Base-by-base conservation (phyloP, 2,113 vertebrate genomes). In the Tapirus terrestris region DNA sequence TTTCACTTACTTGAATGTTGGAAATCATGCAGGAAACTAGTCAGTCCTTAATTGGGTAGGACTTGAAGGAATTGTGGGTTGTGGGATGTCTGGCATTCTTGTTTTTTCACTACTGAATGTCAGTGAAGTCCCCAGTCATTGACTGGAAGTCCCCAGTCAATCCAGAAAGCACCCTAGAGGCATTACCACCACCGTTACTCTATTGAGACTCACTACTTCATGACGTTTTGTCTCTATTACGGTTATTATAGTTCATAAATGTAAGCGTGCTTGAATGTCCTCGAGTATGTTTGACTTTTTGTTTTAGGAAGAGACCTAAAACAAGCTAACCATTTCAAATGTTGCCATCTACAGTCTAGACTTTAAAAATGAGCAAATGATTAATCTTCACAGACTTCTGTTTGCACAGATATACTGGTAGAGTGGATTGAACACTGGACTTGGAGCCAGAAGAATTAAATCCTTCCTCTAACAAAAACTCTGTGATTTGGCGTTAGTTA, bases 361-460 rank as follows among this genome's bases (percentile, higher is more conserved):
- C 70, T 73, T 94, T 96, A 80, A 94, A 96, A 82, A 76, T 43
- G 31, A 89, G 53, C 89, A 70, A 45, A 29, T 91, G 73, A 65
- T 45, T 60, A 29, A 82, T 89, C 73, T 65, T 89, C 83, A 51
- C 29, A 77, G 76, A 95, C 65, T 94, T 68, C 53, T 91, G 6
- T 79, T 91, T 84, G 17, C 31, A 11, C 27, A 80, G 70, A 23
- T 31, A 18, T 48, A 12, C 25, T 56, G n/a, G 23, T 58, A 76
- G 67, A 89, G 23, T 60, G 61, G 36, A 80, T 63, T 85, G 29
- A 81, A 48, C 56, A 43, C 61, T 61, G 60, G 43, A 43, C 84
- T 23, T 29, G 14, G 45, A 86, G 48, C 36, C 76, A 82, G 73
- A 89, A 89, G 43, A 85, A 61, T 94, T 63, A 84, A 88, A 88